Conservation (phyloP, 2,888 invertebrate genomes). For the Eretmocerus hayati region DNA sequence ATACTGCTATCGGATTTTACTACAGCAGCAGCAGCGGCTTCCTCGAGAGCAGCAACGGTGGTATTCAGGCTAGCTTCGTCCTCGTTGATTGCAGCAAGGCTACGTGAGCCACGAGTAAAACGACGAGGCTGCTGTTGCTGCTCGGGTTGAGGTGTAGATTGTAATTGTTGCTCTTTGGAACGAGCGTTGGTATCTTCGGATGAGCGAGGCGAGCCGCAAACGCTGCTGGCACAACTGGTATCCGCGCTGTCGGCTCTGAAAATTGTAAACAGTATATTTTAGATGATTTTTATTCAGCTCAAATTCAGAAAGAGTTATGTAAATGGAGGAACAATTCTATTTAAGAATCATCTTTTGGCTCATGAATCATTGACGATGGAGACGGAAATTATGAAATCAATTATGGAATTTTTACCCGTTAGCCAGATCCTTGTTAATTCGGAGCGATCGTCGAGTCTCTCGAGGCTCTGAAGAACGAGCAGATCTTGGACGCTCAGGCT, state of each 20-base stretch:
- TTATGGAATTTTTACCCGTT: no score
- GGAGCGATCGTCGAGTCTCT: slow-evolving; percentile 16
- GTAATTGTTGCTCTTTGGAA: slow-evolving; percentile 1
- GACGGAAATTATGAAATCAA: no score
- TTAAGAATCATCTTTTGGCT: no score
- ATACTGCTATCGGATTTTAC: no score
- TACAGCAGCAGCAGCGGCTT: not conserved
- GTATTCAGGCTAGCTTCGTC: no score
- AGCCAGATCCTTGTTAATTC: no score
- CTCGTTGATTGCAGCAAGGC: slow-evolving; percentile 9
- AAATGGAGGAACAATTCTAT: no score
- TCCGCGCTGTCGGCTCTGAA: slow-evolving; percentile 6
- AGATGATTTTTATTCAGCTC: no score
- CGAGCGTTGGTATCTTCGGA: slow-evolving; percentile 19
- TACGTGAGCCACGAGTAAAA: no score
- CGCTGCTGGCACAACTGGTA: slow-evolving; percentile 31
- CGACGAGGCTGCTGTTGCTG: no score
- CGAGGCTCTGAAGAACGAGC: slow-evolving; percentile 17
- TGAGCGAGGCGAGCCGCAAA: slow-evolving; percentile 25
- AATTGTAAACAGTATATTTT: not conserved
- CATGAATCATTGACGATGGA: no score
- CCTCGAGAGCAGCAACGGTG: not conserved
- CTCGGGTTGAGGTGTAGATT: not conserved
- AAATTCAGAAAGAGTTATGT: no score
- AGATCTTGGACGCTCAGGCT: slow-evolving; percentile 18